Conservation (phyloP, 2,113 vertebrate species). For the Platysternon megacephalum region DNA sequence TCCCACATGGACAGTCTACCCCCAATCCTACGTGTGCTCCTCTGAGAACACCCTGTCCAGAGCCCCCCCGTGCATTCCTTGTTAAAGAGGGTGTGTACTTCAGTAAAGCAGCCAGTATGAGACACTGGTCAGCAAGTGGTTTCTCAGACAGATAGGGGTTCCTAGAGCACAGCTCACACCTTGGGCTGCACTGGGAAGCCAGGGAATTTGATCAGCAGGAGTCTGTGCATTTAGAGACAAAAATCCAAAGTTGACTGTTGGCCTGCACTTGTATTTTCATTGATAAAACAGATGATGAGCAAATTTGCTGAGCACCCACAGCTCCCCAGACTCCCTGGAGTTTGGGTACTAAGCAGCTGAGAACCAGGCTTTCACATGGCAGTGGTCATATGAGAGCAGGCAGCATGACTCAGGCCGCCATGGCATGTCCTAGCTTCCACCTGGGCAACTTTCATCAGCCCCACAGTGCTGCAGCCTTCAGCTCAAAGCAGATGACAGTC, state of each 20-base stretch:
- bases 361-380: background rate
- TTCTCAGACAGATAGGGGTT: too few relatives aligned
- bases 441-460: accelerated
- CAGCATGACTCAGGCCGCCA: background rate
- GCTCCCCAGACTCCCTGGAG: background rate
- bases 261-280: background rate
- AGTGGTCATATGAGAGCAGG: background rate
- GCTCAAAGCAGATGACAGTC: background rate
- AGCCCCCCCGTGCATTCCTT: too few relatives aligned
- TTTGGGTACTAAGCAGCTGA: background rate
- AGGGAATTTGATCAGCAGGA: too few relatives aligned
- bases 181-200: too few relatives aligned
- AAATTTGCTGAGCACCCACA: background rate
- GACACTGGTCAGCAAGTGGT: too few relatives aligned
- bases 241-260: background rate
- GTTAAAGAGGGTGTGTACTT: too few relatives aligned
- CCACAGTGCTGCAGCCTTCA: background rate
- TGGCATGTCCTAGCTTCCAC: accelerated
- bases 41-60: background rate
- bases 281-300: too few relatives aligned
- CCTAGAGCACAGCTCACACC: too few relatives aligned
- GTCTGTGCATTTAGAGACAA: too few relatives aligned
- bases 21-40: background rate
- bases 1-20: background rate
- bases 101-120: too few relatives aligned